phyloP scores from a whole-genome alignment of 2,113 vertebrate species.

The Lagopus muta region DNA sequence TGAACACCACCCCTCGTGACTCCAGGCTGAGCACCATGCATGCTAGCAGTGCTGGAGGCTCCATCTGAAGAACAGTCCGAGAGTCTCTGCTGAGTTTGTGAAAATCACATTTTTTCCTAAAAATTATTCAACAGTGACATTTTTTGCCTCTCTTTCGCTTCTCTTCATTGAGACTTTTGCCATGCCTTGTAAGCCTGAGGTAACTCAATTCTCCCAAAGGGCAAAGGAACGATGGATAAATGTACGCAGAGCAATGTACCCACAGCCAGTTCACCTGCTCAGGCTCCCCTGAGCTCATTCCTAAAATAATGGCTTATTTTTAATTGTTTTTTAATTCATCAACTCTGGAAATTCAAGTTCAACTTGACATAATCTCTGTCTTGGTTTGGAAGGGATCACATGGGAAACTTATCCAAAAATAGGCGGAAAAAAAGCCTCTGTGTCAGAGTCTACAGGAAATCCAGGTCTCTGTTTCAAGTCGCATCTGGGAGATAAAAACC shows the following conservation, averaged over 20 bases:
- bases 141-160: not conserved
- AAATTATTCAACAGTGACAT: not conserved
- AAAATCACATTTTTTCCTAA: not conserved
- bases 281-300: not conserved
- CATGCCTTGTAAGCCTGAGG: not conserved
- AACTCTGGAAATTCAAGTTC: not conserved
- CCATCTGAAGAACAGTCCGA: not conserved
- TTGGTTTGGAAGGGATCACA: not conserved
- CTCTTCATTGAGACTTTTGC: not conserved
- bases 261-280: not conserved
- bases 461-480: not conserved
- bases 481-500: not conserved
- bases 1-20: accelerated
- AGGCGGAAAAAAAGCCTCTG: not conserved
- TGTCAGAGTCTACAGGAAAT: not conserved
- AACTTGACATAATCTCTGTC: not conserved
- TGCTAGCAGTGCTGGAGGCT: not conserved
- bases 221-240: not conserved
- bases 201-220: not conserved
- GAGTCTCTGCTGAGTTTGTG: not conserved
- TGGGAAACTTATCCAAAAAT: not conserved
- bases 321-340: not conserved
- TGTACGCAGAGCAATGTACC: not conserved
- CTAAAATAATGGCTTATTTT: not conserved
- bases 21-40: not conserved